Conservation (phyloP, 2,113 vertebrate genomes). For the Coracopsis vasa region DNA sequence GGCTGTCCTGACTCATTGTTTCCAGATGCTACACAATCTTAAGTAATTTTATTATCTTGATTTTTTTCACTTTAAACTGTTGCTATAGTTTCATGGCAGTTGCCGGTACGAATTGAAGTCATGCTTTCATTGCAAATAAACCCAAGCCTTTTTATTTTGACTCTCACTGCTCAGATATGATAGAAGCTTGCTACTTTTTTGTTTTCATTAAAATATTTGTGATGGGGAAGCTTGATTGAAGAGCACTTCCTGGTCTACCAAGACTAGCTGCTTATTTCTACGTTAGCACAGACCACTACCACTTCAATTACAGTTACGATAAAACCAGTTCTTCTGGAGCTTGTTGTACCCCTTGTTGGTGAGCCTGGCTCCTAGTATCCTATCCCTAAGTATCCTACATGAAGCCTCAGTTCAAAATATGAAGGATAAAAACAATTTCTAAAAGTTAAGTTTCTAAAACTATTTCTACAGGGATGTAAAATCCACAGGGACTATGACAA, state of each 20-base stretch:
- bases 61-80: slow-evolving; percentile 17
- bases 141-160: neutral
- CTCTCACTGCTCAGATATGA: neutral
- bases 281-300: neutral
- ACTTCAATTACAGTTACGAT: neutral
- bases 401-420: neutral
- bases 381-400: neutral
- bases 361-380: neutral
- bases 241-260: neutral
- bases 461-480: neutral
- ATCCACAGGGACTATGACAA: neutral
- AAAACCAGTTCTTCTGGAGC: neutral
- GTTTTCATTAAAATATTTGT: neutral
- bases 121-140: neutral
- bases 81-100: neutral
- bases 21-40: neutral
- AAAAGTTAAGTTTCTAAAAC: too few species aligned
- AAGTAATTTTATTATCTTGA: neutral
- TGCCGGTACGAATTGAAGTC: neutral
- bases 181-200: neutral
- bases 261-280: neutral
- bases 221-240: neutral
- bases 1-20: neutral
- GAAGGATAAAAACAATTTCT: neutral
- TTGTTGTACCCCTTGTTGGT: neutral